Evolutionary conservation across 1,140 invertebrate genomes (phyloP).

Genomic region (Gonatopus flavifemur): DNA sequence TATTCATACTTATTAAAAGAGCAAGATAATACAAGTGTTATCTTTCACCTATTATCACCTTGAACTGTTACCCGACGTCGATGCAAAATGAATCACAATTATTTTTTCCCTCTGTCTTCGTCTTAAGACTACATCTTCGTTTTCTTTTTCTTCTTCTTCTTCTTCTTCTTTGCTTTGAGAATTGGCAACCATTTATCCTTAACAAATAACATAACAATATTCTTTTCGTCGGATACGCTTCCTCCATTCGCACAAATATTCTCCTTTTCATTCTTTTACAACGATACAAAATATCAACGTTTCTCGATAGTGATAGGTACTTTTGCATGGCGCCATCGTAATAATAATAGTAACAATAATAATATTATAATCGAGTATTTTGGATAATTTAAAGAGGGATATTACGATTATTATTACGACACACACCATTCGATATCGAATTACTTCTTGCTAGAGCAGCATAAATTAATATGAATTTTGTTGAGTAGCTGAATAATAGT

Average conservation of each 20-base stretch:
- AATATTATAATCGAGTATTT: slow-evolving; percentile 43
- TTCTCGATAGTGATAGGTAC: slow-evolving; percentile 22
- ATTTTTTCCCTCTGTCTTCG: slow-evolving; percentile 22
- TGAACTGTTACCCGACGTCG: slow-evolving; percentile 32
- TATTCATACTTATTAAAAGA: slow-evolving; percentile 5
- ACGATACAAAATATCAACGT: slow-evolving; percentile 33
- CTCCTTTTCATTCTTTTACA: slow-evolving; percentile 14
- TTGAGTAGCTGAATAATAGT: too few relatives aligned
- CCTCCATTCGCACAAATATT: slow-evolving; percentile 6
- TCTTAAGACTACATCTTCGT: slow-evolving; percentile 8
- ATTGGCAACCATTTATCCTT: slow-evolving; percentile 22
- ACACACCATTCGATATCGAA: slow-evolving; percentile 3
- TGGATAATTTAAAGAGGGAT: slow-evolving; percentile 25
- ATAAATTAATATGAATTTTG: too few relatives aligned
- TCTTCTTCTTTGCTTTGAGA: slow-evolving; percentile 5
- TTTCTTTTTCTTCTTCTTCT: slow-evolving; percentile 11
- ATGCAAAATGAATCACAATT: slow-evolving; percentile 52
- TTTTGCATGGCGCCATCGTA: too few relatives aligned
- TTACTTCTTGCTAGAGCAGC: slow-evolving; percentile 7
- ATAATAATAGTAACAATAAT: too few relatives aligned
- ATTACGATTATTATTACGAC: slow-evolving; percentile 1
- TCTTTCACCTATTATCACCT: neutral
- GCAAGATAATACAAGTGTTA: neutral
- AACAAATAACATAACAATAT: slow-evolving; percentile 18
- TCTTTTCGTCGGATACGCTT: slow-evolving; percentile 16